phyloP scores from a whole-genome alignment of 2,888 invertebrate genomes.

The Hartigia nigra region DNA sequence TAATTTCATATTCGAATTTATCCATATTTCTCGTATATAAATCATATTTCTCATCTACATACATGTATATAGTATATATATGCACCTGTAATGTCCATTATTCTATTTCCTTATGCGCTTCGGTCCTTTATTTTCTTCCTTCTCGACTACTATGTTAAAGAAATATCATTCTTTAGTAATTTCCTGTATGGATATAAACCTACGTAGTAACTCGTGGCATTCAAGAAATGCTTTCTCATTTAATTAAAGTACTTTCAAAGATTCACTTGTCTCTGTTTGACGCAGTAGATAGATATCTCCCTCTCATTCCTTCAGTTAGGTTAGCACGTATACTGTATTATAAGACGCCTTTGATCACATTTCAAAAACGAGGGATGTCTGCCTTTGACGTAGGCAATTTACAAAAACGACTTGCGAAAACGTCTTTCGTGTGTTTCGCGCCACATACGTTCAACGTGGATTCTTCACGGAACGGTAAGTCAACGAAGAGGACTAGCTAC shows the following conservation, averaged over 20 bases:
- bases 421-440: neutral
- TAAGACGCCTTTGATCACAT: neutral
- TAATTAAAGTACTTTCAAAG: neutral
- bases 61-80: too few relatives aligned
- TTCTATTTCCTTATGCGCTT: neutral
- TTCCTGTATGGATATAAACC: neutral
- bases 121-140: neutral
- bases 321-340: neutral
- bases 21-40: neutral
- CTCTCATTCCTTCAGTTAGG: neutral
- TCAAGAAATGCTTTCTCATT: neutral
- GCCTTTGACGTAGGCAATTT: neutral
- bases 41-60: neutral
- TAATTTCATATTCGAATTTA: neutral
- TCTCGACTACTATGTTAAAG: neutral
- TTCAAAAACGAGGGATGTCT: neutral
- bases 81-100: neutral
- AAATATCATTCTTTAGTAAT: neutral
- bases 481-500: slow-evolving; percentile 13
- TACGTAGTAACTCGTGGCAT: neutral
- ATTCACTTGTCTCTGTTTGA: neutral
- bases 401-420: neutral
- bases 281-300: neutral
- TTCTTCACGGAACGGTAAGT: neutral
- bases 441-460: neutral